Evolutionary conservation across 2,888 invertebrate genomes (phyloP), one percentile per base, ranked within the genome.

Genomic region (Dolomedes plantarius): DNA sequence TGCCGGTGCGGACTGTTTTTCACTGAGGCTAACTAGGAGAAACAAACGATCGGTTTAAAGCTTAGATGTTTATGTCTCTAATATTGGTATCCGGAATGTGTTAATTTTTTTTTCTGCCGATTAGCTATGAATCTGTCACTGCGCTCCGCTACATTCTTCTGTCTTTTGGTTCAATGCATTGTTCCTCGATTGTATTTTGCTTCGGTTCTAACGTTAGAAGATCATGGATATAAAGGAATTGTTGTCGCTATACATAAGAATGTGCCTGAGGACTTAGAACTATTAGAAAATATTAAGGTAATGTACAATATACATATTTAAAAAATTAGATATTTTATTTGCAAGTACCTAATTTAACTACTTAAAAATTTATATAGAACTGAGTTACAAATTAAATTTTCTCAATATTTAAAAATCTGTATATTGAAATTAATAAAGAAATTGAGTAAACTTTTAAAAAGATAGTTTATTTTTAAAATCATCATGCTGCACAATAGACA

Each of bases 161-260:
- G 62, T 5, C 29, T 77, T 28, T 6, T 80, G n/a, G 46, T 76
- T 3, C 39, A 62, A 19, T 62, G 69, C 36, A 5, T 46, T 16
- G 16, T 46, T 46, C 13, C 16, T 7, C 9, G 16, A 36, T 23
- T 28, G 7, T 29, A 0, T 41, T 23, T 69, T 27, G 76, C 71
- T 2, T 83, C 82, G 23, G 72, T 83, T 19, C 76, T 83, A 16
- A 71, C 71, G 2, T n/a, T 85, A 16, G 80, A 80, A 19, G 76
- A 62, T 23, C 76, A 81, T 91, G 91, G 82, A 27, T 88, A 88
- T 50, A 75, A 78, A 27, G 88, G 87, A 27, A 82, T 88, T 39
- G 69, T 86, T 6, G 87, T 88, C 0, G 88, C 87, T 19, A 88
- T 88, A 39, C 87, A 87, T 71, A 86, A 77, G n/a, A 74, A 68